Evolutionary conservation across 2,797 vertebrate genomes (phyloP).

Genomic region (Perodicticus potto): DNA sequence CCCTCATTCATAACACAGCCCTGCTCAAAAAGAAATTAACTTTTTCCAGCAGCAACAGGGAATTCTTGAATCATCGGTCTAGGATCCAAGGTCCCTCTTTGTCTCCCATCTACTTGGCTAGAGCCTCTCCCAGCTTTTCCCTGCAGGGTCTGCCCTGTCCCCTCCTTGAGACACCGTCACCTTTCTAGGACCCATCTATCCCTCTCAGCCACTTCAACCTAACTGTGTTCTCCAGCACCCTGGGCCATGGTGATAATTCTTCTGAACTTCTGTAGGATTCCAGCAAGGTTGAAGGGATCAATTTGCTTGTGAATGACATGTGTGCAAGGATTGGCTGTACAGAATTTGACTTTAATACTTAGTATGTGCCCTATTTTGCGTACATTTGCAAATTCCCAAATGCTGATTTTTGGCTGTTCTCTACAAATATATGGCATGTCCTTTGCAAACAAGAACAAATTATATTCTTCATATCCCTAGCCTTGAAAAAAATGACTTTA

Average conservation of each 20-base stretch:
- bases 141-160: background rate
- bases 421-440: background rate
- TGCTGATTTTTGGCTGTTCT: background rate
- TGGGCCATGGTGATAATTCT: background rate
- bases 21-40: slow-evolving; percentile 45
- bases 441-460: background rate
- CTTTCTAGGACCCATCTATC: background rate
- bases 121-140: background rate
- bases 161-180: background rate
- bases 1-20: background rate
- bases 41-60: background rate
- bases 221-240: background rate
- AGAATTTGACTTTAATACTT: slow-evolving; percentile 1
- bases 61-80: background rate
- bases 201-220: background rate
- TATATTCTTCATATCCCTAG: background rate
- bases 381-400: background rate
- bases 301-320: background rate
- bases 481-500: background rate
- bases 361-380: background rate
- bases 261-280: background rate
- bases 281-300: background rate
- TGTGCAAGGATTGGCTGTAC: background rate
- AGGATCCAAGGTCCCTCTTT: background rate
- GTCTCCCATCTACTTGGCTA: background rate